Percentiles rank a stretch among this genome's conserved stretches.
Evolutionary conservation across 2,888 invertebrate genomes (phyloP).

Genomic region (Drosophila tanythrix): DNA sequence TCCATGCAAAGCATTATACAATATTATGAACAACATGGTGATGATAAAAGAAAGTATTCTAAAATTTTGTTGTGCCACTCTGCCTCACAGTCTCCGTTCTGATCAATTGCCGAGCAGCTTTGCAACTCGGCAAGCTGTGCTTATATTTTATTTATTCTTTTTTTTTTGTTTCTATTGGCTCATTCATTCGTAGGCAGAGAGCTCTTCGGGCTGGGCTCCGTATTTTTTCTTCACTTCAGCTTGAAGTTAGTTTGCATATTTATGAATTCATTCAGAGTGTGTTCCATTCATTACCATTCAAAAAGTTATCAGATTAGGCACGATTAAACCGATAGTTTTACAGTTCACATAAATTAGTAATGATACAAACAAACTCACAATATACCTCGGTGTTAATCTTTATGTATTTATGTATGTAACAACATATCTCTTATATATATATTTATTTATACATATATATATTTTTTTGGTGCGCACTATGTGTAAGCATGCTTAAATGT

Average conservation of each 20-base stretch:
- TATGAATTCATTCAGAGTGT: slow-evolving; percentile 53
- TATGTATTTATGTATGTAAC: not conserved
- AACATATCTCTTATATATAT: not conserved
- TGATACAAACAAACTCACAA: not conserved
- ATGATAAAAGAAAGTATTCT: not conserved
- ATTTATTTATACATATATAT: not conserved
- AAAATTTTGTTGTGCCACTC: not conserved
- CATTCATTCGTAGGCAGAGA: not conserved
- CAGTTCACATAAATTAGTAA: slow-evolving; percentile 38
- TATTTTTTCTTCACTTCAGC: not conserved
- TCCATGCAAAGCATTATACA: not conserved
- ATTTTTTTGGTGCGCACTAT: not conserved
- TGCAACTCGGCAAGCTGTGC: not conserved
- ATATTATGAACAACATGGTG: not conserved
- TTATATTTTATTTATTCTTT: not conserved
- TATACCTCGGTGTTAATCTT: not conserved
- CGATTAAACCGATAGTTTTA: slow-evolving; percentile 35
- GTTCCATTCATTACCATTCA: slow-evolving; percentile 52
- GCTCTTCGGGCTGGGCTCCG: not conserved
- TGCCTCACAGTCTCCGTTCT: not conserved
- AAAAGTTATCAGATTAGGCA: slow-evolving; percentile 51
- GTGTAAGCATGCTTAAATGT: not conserved
- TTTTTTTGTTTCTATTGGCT: not conserved
- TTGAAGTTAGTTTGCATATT: slow-evolving; percentile 54
- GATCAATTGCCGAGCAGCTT: not conserved